Base-by-base conservation (phyloP, 1,140 invertebrate species). In the Muscidifurax raptorellus region DNA sequence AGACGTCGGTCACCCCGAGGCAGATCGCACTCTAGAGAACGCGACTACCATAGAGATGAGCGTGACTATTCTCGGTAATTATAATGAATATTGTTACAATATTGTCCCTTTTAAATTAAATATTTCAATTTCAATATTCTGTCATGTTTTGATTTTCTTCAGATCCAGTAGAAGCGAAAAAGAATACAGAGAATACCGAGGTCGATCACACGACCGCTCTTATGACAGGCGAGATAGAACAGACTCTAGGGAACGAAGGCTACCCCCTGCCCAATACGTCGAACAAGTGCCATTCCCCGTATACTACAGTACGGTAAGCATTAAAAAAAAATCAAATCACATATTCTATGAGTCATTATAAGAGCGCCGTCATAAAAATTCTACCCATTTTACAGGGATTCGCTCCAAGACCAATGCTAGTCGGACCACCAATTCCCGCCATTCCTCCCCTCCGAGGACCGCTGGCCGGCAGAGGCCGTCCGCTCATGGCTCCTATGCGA, bases 141-240 rank as follows among this genome's bases (percentile, higher is more conserved):
- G 0, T 74, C n/a, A 40, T 40, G 36, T 9, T 40, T 9, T 40
- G 7, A 40, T n/a, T 36, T n/a, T 18, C 13, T 32, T 1, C 28
- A 74, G 71, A 12, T 44, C 22, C 7, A 76, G 36, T 18, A 76
- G 82, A 15, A 84, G n/a, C 7, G 83, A 80, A 59, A 79, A 84
- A 10, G 77, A 79, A 13, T 59, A n/a, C 40, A 40, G 69, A 79
- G 32, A 80, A 27, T 74, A 80, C 27, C 30, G 47, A 47, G 44
- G 28, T 0, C 71, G 66, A 66, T 84, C 52, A 4, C 13, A 13
- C 12, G 82, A 83, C 25, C 64, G 40, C 15, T 64, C 30, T 0
- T 74, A 74, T 15, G 69, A 80, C 27, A 67, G 77, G 2, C 28
- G 69, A 30, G 77, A 66, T n/a, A 27, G n/a, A 47, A 72, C n/a